Evolutionary conservation across 37 sponge, comb jelly and placozoan species (phyloP).

Genomic region (Oscarella lobularis): DNA sequence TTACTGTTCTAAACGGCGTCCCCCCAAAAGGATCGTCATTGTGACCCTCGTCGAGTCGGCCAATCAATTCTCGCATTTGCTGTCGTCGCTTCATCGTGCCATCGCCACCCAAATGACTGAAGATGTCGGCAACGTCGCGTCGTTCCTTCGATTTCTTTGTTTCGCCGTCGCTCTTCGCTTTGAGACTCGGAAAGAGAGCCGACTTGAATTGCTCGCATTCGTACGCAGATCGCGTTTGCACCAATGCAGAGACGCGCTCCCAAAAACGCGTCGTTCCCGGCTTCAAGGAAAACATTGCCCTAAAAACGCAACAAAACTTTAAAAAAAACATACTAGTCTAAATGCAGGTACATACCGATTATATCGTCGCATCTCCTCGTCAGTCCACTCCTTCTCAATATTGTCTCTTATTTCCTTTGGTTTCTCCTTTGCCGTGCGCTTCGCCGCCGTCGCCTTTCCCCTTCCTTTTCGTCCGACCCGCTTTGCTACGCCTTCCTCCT

Average conservation of each 20-base stretch:
- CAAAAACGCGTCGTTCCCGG: not conserved
- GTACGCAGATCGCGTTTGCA: not conserved
- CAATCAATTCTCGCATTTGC: too few relatives aligned
- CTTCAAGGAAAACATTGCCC: not conserved
- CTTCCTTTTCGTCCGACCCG: not conserved
- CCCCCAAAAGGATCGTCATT: too few relatives aligned
- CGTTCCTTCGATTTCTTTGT: not conserved
- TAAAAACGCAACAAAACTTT: too few relatives aligned
- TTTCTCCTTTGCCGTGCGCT: not conserved
- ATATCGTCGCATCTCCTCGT: not conserved
- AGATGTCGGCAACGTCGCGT: not conserved
- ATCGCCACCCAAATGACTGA: not conserved
- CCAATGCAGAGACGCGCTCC: not conserved
- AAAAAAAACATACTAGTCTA: too few relatives aligned
- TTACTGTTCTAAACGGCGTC: too few relatives aligned
- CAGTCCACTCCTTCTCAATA: not conserved
- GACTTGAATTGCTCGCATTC: not conserved
- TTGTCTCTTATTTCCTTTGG: not conserved
- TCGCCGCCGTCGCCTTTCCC: not conserved
- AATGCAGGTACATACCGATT: not conserved
- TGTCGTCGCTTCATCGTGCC: not conserved
- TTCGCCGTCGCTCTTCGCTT: not conserved
- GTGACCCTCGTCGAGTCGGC: too few relatives aligned
- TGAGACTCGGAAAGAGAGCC: not conserved
- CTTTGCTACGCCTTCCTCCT: too few relatives aligned